A percentile compares a stretch with the other conserved stretches of the same genome.
Evolutionary conservation across 2,888 invertebrate species (phyloP).

Genomic region (Protodeltote pygarga): DNA sequence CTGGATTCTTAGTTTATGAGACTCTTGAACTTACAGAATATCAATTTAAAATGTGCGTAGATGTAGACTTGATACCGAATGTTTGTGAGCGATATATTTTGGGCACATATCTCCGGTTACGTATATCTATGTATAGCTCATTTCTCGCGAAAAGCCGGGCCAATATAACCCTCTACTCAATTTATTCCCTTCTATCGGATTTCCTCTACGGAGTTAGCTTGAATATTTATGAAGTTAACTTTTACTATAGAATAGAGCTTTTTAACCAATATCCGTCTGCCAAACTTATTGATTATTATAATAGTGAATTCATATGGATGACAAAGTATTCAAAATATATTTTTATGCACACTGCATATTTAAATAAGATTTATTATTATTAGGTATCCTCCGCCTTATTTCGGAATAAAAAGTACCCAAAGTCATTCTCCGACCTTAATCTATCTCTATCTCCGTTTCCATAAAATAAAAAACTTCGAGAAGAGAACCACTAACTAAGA

Average conservation of each 20-base stretch:
- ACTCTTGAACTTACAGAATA: too few species aligned
- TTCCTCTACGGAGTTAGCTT: constrained; percentile 60
- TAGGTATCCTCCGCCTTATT: too few species aligned
- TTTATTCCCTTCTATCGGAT: constrained; percentile 73
- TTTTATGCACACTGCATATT: constrained; percentile 4
- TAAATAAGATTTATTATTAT: too few species aligned
- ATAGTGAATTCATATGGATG: constrained; percentile 42
- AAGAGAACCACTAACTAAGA: too few species aligned
- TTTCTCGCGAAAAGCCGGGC: constrained; percentile 40
- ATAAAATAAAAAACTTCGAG: too few species aligned
- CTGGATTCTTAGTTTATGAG: too few species aligned
- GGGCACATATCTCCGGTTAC: neutral
- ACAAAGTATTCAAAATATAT: constrained; percentile 9
- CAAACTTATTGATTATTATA: constrained; percentile 54
- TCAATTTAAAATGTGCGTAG: too few species aligned
- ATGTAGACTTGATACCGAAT: too few species aligned
- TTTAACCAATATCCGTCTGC: constrained; percentile 61
- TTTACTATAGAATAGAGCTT: constrained; percentile 64
- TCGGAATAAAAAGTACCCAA: too few species aligned
- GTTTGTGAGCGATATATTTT: too few species aligned
- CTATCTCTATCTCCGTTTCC: too few species aligned
- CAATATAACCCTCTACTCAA: constrained; percentile 68
- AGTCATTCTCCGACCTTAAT: too few species aligned
- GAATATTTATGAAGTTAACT: constrained; percentile 78
- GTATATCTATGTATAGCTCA: constrained; percentile 11